Percentiles rank a stretch among this genome's conserved stretches.
phyloP scores from a whole-genome alignment of 2,797 vertebrate species.

The Sebastes cheni region DNA sequence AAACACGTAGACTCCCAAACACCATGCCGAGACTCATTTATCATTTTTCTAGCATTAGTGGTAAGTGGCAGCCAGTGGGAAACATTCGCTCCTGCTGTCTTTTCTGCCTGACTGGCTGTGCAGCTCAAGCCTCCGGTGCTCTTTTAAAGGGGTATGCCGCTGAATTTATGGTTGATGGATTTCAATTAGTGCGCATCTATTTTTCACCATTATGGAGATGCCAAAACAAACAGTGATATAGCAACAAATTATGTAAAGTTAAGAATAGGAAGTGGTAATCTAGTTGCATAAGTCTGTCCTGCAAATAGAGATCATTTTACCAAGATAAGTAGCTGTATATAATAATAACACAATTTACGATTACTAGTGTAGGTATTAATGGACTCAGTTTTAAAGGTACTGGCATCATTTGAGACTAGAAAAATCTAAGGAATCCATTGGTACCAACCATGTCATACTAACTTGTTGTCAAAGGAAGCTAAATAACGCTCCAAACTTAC shows the following conservation, averaged over 20 bases:
- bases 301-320: background rate
- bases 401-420: too few relatives aligned
- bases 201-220: background rate
- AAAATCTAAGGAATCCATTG: too few relatives aligned
- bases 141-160: constrained; percentile 15
- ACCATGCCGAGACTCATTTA: constrained; percentile 61
- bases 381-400: too few relatives aligned
- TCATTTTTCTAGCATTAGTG: constrained; percentile 74
- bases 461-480: too few relatives aligned
- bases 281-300: background rate
- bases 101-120: constrained; percentile 51
- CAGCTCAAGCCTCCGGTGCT: constrained; percentile 24
- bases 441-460: too few relatives aligned
- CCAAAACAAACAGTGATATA: background rate
- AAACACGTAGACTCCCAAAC: constrained; percentile 37
- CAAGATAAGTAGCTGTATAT: background rate
- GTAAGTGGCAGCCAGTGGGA: constrained; percentile 71
- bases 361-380: accelerated
- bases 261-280: background rate
- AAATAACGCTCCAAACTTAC: too few relatives aligned
- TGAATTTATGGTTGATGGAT: constrained; percentile 11
- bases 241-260: background rate
- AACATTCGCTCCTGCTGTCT: constrained; percentile 61
- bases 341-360: too few relatives aligned
- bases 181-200: constrained; percentile 33